Evolutionary conservation across 2,113 vertebrate species (phyloP), one percentile per base, ranked within the genome.

Genomic region (Scophthalmus maximus): DNA sequence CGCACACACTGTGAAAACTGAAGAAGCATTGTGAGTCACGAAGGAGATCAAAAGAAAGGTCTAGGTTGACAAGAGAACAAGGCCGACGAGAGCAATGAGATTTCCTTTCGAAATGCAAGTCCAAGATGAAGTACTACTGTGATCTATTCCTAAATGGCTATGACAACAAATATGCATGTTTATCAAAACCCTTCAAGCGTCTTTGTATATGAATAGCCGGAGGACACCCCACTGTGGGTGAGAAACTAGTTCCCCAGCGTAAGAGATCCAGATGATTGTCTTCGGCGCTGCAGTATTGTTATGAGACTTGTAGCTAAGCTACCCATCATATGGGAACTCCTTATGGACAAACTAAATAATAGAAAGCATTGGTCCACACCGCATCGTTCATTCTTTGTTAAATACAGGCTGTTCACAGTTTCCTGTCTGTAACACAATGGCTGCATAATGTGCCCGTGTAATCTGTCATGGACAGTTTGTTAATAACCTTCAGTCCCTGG

Each of bases 191-290:
- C 87, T 95, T 80, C 90, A 93, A 94, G 89, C 92, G 92, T 93
- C 92, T 88, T 86, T 83, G 67, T 81, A 17, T 84, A 78, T 90
- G 91, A 91, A 93, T 88, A 75, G 92, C 91, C 94, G 91, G 93
- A 95, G 94, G 93, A 94, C 93, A 88, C 93, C 92, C 92, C 91
- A 82, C 88, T 83, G 87, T 80, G 79, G 92, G 93, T 92, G 92
- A 83, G 88, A 93, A 93, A 87, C 92, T 92, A 92, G 75, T 90
- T 91, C 94, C 89, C 75, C 93, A 92, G 87, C 76, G 55, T 81
- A 27, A 78, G 78, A 89, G 82, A 92, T 94, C 91, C 94, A 93
- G 94, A 92, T 98, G 97, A 98, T 98, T 98, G 97, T 98, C 96
- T 95, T 91, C 91, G 96, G 94, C 93, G 92, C 93, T 87, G 93